Evolutionary conservation across 2,888 invertebrate species (phyloP), one percentile per base, ranked within the genome.

Genomic region (Plagodis dolabraria): DNA sequence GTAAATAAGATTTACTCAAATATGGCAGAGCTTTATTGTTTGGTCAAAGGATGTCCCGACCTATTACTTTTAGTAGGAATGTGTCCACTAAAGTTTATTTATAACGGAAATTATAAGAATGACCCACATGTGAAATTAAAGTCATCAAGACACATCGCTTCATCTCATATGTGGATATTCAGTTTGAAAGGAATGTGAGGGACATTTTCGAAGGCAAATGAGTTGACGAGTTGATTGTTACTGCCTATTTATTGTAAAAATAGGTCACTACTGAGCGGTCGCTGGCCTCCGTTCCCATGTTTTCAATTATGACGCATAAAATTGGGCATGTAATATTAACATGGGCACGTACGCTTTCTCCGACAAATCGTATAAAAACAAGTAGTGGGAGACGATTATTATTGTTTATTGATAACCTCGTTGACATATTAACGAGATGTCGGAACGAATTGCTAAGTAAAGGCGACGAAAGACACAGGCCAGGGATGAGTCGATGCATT

Each of bases 351-450:
- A 67, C 69, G 64, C 68, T 75, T 70, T 58, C 57, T 72, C 70
- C 73, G 71, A 71, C 71, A 68, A 72, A 67, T 73, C 70, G 63
- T 75, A 74, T 70, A 72, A 80, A 81, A 83, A 82, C 79, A 2
- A 82, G 76, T 79, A 65, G 73, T 69, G 70, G 75, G 74, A 74
- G 76, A 73, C 72, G 67, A 70, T 77, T 74, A 71, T 79, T 79
- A 81, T 79, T 78, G 76, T 82, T 71, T 81, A 85, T 86, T 79
- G 87, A 91, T 88, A 85, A 85, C 80, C 82, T 81, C 76, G 87
- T 83, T 89, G 90, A 91, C 87, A 87, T 81, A 82, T 89, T 87
- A 86, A 91, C 81, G 89, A 86, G 79, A 85, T 83, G 83, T 84
- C 80, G 77, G 80, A 83, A 83, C 77, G 79, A 82, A 85, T 86